Conservation (phyloP, 2,888 invertebrate species). For the Stenoptilia bipunctidactyla region DNA sequence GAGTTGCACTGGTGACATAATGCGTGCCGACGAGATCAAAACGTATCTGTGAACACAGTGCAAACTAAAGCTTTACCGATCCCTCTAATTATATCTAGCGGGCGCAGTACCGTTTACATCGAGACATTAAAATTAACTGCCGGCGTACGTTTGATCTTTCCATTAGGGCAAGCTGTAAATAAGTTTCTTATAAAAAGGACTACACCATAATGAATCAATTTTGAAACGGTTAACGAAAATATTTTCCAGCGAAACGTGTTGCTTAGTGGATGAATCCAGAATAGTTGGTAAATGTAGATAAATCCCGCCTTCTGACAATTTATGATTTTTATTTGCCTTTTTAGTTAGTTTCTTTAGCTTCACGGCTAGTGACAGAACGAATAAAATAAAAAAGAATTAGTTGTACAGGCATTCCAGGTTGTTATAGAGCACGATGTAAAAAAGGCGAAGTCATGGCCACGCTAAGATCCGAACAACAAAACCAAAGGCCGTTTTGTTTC, state of each 20-base stretch:
- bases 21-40: conserved; percentile 57
- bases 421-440: no score
- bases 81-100: conserved; percentile 65
- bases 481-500: conserved; percentile 6
- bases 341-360: no score
- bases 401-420: no score
- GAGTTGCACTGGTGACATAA: conserved; percentile 41
- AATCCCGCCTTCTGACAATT: no score
- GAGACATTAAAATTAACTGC: conserved; percentile 69
- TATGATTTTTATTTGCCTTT: no score
- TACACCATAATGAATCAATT: conserved; percentile 49
- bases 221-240: not conserved
- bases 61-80: conserved; percentile 43
- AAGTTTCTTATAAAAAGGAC: conserved; percentile 46
- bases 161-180: conserved; percentile 64
- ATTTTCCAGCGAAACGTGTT: no score
- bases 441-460: no score
- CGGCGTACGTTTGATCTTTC: conserved; percentile 64
- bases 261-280: no score
- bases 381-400: no score
- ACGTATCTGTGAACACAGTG: conserved; percentile 29
- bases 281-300: no score
- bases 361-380: no score
- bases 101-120: conserved; percentile 49
- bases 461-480: no score